Evolutionary conservation across 2,113 vertebrate genomes (phyloP), one percentile per base, ranked within the genome.

Genomic region (Antidorcas marsupialis): DNA sequence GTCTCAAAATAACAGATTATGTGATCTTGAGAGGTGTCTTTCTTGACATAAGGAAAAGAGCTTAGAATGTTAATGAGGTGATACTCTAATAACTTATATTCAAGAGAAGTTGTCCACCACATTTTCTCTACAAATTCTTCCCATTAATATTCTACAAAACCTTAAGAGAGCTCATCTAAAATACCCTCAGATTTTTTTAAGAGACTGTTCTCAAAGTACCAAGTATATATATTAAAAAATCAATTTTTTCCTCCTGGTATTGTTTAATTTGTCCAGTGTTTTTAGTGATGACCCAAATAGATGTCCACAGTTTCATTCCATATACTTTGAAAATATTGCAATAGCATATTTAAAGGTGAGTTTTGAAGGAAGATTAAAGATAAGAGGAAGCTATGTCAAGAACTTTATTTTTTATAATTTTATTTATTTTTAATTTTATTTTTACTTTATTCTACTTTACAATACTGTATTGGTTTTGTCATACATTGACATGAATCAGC

Each of bases 1-100:
- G 84, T 95, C 79, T 98, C 25, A 82, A 91, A 59, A 33, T 94
- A 97, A 97, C 89, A 95, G 98, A 91, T 98, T 52, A 83, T 98
- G 79, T 95, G 91, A 45, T 57, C 95, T 98, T 98, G 93, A 98
- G 95, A 93, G 43, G 43, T 59, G 21, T 92, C 91, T 87, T 74
- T 52, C 87, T 89, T 97, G 57, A 71, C 76, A 89, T 84, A 94
- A 91, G 62, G 23, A 74, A 94, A 89, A 85, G 23, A 62, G 52
- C 36, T 79, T 67, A 93, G 76, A 97, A 95, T 90, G 3, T 16
- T 95, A 96, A 96, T 83, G 64, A 97, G 43, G 13, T 21, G 14
- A 98, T 71, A 52, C 52, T 17, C 6, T 84, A 88, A 39, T 92
- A 89, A 96, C 6, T 21, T 86, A 36, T 53, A 96, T n/a, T 7